Percentiles rank a stretch among this genome's conserved stretches.
Conservation (phyloP, 2,797 vertebrate species). For the Kryptolebias ocellatus region DNA sequence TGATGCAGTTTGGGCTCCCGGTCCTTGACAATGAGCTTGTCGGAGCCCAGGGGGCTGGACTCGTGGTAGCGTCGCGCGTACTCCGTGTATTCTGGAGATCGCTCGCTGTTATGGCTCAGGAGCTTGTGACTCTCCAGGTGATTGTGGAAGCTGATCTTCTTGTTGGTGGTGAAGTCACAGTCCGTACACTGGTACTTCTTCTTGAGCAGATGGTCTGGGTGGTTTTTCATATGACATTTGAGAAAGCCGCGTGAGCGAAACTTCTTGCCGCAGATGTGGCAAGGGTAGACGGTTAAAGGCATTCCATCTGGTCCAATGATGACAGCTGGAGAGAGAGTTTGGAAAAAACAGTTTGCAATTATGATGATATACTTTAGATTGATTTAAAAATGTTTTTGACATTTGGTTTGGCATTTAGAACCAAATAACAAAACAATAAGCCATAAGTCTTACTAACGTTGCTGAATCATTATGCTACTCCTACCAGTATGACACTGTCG, state of each 20-base stretch:
- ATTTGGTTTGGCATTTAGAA: neutral
- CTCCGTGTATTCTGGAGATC: constrained; percentile 92
- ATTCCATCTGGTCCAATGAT: constrained; percentile 98
- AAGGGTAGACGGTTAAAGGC: constrained; percentile 97
- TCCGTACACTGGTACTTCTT: constrained; percentile 99
- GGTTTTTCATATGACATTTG: constrained; percentile 98
- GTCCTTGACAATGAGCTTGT: constrained; percentile 96
- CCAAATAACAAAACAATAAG: neutral
- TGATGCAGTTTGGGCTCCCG: constrained; percentile 94
- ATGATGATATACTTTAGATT: neutral
- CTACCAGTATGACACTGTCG: constrained; percentile 98
- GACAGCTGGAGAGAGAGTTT: constrained; percentile 86
- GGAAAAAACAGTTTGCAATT: neutral
- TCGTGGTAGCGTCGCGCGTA: constrained; percentile 95
- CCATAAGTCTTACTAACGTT: neutral
- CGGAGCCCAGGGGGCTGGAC: constrained; percentile 93
- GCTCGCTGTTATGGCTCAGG: constrained; percentile 92
- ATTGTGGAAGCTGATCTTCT: constrained; percentile 97
- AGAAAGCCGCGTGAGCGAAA: constrained; percentile 98
- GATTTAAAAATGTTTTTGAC: no score
- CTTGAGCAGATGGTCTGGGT: constrained; percentile 89
- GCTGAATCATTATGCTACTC: constrained; percentile 6
- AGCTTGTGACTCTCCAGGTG: constrained; percentile 98
- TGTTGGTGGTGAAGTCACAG: constrained; percentile 99
- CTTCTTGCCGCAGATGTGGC: constrained; percentile 99